Base-by-base conservation (phyloP, 2,888 invertebrate genomes). In the Sarcophaga subvicina region DNA sequence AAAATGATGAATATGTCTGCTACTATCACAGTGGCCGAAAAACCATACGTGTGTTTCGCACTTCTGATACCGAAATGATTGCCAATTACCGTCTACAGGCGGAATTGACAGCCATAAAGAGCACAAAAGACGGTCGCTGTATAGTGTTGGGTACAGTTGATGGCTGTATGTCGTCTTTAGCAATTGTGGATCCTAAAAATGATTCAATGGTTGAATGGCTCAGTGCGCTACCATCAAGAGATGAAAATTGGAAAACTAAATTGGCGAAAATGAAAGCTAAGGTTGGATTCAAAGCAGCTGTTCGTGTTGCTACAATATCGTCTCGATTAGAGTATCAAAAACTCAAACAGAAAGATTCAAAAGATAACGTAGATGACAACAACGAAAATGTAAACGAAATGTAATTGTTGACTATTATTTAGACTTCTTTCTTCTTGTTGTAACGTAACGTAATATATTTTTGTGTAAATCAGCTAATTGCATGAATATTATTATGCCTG, bases 21-120 rank as follows among this genome's bases (percentile, higher is more conserved):
- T 99, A 99, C 92, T 99, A 99, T 91, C 99, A 99, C 92, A 98
- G 98, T 89, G 99, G 99, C 0, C 96, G 97, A 90, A 98, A 98
- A 93, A 99, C 99, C 0, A 95, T 99, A 79, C 95, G 99, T 85
- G 97, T 99, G 0, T 99, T 99, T 93, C 96, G 98, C 96, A 97
- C 98, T 14, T 93, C 95, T 0, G 99, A 99, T 91, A 98, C 98
- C 0, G 96, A 96, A 91, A 96, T 97, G 94, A 96, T 99, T 88
- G 99, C 99, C 0, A 98, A 99, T 93, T 99, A 98, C 92, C 94
- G 98, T 49, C 96, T 98, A 0, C 97, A 98, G 89, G 98, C 98
- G 0, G 98, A 98, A 93, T 94, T 98, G 87, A 98, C 97, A 2
- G 97, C 97, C 0, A 95, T 98, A 0, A 97, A 97, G 89, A 98